Evolutionary conservation across 2,888 invertebrate genomes (phyloP), one percentile per base, ranked within the genome.

Genomic region (Gonocerus acuteangulatus): DNA sequence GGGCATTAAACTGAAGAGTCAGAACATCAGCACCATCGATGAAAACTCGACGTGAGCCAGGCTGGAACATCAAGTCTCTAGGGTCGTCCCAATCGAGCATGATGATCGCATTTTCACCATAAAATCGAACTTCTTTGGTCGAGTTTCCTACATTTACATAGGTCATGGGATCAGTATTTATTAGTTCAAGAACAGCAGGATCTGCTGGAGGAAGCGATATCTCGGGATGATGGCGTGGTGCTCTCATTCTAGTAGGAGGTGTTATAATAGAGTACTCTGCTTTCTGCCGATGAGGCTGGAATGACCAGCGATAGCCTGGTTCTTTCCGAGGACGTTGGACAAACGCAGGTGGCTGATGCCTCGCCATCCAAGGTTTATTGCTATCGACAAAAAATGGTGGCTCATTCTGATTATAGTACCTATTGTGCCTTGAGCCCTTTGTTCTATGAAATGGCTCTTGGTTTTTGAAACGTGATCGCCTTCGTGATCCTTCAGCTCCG

Each of bases 51-150:
- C 89, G 77, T 57, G 81, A 82, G 0, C 91, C 92, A n/a, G 85
- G 83, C 69, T 89, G 83, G 73, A 93, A 93, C 19, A 84, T 83
- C 56, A 93, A 86, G 72, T 92, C 90, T 60, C 89, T 79, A 0
- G 92, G 91, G 72, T 90, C 90, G 68, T 89, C 87, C 80, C 87
- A 87, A 61, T 85, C 86, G 76, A 93, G 81, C 72, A 95, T 86
- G 1, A 90, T 86, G 27, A 94, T 80, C 0, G 89, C 91, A 1
- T 84, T 86, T 64, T 89, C 85, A 18, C 88, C 90, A 70, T 95
- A 93, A 70, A 89, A 91, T 18, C 92, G 77, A 48, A 92, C 88
- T 71, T 90, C 90, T 67, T 89, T 80, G 0, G 87, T 83, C 16
- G 84, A 76, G 0, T 86, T 86, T 72, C 92, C 92, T 47, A 95